Evolutionary conservation across 37 sponge, comb jelly and placozoan species (phyloP), one percentile per base, ranked within the genome.

Genomic region (Theonella swinhoei): DNA sequence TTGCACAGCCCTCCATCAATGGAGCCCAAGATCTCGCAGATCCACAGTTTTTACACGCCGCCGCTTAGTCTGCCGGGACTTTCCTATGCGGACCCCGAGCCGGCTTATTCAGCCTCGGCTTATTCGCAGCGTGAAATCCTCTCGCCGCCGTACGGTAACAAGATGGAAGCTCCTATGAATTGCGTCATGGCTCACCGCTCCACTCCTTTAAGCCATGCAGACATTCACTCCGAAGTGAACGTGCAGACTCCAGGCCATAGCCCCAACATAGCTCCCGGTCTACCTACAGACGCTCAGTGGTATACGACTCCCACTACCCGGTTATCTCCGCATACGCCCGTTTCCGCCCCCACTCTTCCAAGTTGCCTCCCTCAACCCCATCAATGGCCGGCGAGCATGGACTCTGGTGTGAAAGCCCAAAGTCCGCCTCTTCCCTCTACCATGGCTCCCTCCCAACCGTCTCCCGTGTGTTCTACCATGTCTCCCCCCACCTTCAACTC

Each of bases 271-370:
- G 62, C 78, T 37, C 36, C 83, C 40, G 4, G 42, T 11, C 65
- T 74, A 5, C 83, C 83, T 14, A 24, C 42, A 3, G 62, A 76
- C 34, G 76, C 47, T 20, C 76, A 76, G 24, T 73, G 83, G 75
- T 83, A 39, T 59, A 40, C 74, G 29, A 22, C 42, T 7, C 11
- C 29, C 34, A 54, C 3, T 29, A 35, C 24, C 81, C 81, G 81
- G 36, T 36, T 39, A 83, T 38, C 62, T 83, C 83, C 83, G 83
- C 43, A 83, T 29, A 73, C 83, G 62, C 74, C 83, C 72, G 83
- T 83, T 61, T 83, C 83, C 33, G 23, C 83, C 54, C 54, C 54
- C 4, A 74, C 83, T 42, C 42, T 74, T 2, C 36, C 33, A 62
- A 42, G 39, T 60, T 60, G 64, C 43, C 65, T 74, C 32, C 83